Evolutionary conservation across 2,113 vertebrate species (phyloP).

Genomic region (Lagopus leucura): DNA sequence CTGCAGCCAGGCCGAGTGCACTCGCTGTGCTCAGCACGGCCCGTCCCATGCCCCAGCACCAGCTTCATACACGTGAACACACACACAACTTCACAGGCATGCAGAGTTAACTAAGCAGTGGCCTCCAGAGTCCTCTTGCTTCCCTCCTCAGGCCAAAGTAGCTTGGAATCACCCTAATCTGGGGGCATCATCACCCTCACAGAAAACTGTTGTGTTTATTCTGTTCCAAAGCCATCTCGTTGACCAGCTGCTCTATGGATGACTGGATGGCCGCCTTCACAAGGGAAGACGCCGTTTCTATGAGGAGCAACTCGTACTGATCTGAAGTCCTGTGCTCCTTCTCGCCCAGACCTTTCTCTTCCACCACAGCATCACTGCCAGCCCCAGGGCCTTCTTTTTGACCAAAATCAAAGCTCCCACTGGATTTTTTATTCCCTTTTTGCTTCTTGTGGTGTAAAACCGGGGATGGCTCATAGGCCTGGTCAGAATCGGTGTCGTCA

Average conservation of each 20-base stretch:
- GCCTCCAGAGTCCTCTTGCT: neutral
- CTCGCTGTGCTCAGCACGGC: neutral
- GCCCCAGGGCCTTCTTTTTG: neutral
- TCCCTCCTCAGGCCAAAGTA: neutral
- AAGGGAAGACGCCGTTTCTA: constrained; percentile 78
- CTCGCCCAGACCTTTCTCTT: constrained; percentile 8
- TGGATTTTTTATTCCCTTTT: constrained; percentile 65
- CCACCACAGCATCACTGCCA: neutral
- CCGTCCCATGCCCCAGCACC: neutral
- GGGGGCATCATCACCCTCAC: constrained; percentile 44
- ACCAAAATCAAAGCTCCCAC: neutral
- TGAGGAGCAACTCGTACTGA: constrained; percentile 77
- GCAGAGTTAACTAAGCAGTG: constrained; percentile 40
- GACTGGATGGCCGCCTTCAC: constrained; percentile 83
- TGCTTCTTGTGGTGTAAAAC: constrained; percentile 73
- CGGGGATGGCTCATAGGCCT: constrained; percentile 68
- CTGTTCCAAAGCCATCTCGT: constrained; percentile 79
- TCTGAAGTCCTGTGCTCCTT: constrained; percentile 76
- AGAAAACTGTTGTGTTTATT: constrained; percentile 78
- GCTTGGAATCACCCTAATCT: neutral
- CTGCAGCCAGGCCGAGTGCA: neutral
- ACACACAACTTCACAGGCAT: constrained; percentile 51
- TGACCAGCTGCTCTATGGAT: constrained; percentile 82
- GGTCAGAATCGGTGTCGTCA: constrained; percentile 72
- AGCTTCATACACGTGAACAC: neutral